Evolutionary conservation across 2,888 invertebrate genomes (phyloP).

Genomic region (Leistus spinibarbis): DNA sequence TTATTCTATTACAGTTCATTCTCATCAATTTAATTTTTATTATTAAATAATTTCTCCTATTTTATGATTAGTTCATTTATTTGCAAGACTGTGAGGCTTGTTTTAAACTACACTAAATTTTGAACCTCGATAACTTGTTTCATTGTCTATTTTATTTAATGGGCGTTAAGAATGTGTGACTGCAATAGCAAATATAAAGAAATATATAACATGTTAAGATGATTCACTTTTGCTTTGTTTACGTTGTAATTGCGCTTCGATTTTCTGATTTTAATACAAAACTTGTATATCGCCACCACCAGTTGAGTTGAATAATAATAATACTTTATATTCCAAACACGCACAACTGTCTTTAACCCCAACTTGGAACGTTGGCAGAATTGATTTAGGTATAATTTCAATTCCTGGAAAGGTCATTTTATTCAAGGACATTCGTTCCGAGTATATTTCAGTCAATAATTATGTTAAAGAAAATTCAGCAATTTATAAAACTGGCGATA

Average conservation of each 20-base stretch:
- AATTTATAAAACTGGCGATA: no score
- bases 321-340: background rate
- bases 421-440: background rate
- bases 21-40: background rate
- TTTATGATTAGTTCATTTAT: background rate
- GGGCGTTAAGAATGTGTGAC: no score
- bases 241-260: background rate
- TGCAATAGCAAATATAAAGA: no score
- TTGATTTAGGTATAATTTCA: background rate
- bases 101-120: no score
- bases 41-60: background rate
- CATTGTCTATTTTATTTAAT: no score
- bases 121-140: no score
- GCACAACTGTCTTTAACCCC: background rate
- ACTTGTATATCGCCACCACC: background rate
- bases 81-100: no score
- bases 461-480: no score
- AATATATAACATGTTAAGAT: no score
- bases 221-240: no score
- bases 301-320: background rate
- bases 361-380: background rate
- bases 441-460: background rate
- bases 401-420: background rate
- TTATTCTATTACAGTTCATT: background rate
- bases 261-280: background rate